Base-by-base conservation (phyloP, 2,113 vertebrate species). In the Condylura cristata region DNA sequence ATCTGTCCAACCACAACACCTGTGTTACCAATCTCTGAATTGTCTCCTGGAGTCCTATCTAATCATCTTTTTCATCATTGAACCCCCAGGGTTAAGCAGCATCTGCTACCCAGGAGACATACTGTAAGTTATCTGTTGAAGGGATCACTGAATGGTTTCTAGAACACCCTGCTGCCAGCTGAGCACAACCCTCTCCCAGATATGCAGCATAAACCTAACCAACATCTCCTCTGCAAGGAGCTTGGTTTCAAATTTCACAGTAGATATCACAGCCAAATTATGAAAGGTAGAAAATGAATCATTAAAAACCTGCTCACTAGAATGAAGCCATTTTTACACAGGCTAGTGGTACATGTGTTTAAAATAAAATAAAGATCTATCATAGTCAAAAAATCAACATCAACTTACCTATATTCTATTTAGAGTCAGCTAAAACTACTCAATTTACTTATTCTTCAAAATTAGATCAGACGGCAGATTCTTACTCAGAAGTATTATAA, bases 281-380 rank as follows among this genome's bases (percentile, higher is more conserved):
- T 14, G 20, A 48, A 5, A 39, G 5, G 28, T 37, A 26, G 5
- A 9, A 51, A 93, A 58, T 28, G 63, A 7, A 8, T 37, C 5
- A 32, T n/a, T n/a, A 70, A 79, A 95, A 51, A 20, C 5, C n/a
- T 83, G 28, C 0, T 37, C 1, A n/a, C 9, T 8, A 22, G 12
- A 79, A 56, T 11, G 32, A 85, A 82, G 18, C 8, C 66, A 61
- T 26, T 70, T 90, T 60, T 60, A 82, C 14, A 44, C 22, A 82
- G 17, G 53, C 5, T 34, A 66, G 28, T 56, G 63, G 75, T 12
- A 39, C 20, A 26, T 37, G 41, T 61, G 60, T 66, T 44, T 76
- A 96, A 90, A 78, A 24, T 58, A 41, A 68, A 90, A 66, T 41
- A 83, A 63, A 91, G 30, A 37, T 16, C 53, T n/a, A 65, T 30